These are phyloP conservation scores for Pantala flavescens DNA, from an alignment of 1,140 invertebrate species.

Conservation along the genomic window DNA sequence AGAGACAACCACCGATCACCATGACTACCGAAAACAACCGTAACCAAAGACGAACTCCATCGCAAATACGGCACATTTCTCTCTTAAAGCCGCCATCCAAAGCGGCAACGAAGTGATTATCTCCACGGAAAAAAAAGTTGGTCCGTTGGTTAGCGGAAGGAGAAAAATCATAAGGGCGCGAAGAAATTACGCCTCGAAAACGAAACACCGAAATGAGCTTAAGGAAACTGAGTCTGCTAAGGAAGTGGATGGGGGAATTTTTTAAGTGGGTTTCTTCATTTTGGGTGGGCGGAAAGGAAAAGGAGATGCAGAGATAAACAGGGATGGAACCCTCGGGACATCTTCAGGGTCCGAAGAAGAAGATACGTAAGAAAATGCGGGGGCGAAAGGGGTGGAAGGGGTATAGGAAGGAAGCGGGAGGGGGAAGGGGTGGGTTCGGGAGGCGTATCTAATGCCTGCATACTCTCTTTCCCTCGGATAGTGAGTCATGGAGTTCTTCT, in stretches of 20 bases:
- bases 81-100: too few relatives aligned
- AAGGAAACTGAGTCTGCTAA: not conserved
- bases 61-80: too few relatives aligned
- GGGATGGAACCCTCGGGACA: not conserved
- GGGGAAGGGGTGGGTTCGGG: not conserved
- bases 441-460: not conserved
- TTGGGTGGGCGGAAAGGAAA: not conserved
- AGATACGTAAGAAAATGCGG: not conserved
- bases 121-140: too few relatives aligned
- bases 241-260: not conserved
- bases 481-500: conserved; percentile 5
- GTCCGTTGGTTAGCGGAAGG: too few relatives aligned
- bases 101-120: too few relatives aligned
- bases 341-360: not conserved
- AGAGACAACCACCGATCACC: too few relatives aligned
- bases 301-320: not conserved
- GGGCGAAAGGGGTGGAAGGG: not conserved
- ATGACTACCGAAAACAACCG: too few relatives aligned
- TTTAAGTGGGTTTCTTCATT: not conserved
- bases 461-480: not conserved
- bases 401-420: not conserved
- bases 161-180: not conserved
- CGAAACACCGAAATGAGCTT: conserved; percentile 3
- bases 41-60: too few relatives aligned
- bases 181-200: not conserved